Conservation (phyloP, 2,888 invertebrate genomes). For the Corbicula japonica region DNA sequence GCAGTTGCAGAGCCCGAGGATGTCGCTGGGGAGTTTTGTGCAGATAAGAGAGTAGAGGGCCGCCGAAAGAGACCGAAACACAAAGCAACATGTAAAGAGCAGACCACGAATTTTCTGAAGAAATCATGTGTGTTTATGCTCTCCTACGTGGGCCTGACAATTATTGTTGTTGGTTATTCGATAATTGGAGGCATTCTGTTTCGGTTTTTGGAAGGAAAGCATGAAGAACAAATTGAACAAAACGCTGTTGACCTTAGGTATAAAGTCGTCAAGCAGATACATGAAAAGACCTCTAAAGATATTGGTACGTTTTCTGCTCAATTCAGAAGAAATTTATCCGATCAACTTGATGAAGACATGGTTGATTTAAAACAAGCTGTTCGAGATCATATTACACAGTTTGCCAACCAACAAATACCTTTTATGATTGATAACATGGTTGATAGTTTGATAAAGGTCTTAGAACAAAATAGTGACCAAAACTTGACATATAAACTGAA, state of each 20-base stretch:
- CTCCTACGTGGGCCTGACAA: constrained; percentile 97
- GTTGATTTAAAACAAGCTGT: too few relatives aligned
- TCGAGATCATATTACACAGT: too few relatives aligned
- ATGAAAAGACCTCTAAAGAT: constrained; percentile 12
- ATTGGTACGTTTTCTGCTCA: constrained; percentile 20
- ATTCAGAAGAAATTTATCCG: too few relatives aligned
- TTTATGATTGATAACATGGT: too few relatives aligned
- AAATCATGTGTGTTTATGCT: constrained; percentile 96
- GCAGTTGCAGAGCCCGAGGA: constrained; percentile 56
- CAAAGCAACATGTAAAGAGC: constrained; percentile 23
- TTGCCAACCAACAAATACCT: too few relatives aligned
- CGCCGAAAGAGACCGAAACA: constrained; percentile 15
- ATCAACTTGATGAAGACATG: too few relatives aligned
- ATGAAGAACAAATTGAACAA: constrained; percentile 71
- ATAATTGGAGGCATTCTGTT: constrained; percentile 97
- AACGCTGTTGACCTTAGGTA: constrained; percentile 50
- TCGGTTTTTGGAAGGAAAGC: constrained; percentile 90
- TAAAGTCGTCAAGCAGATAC: constrained; percentile 14
- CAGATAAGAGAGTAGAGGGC: constrained; percentile 17
- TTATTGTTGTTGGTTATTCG: constrained; percentile 95
- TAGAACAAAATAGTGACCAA: too few relatives aligned
- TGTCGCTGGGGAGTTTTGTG: constrained; percentile 32
- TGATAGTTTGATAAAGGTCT: too few relatives aligned
- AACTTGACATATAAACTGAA: too few relatives aligned
- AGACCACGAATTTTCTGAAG: constrained; percentile 68